A percentile compares a stretch with the other conserved stretches of the same genome.
Conservation (phyloP, 2,113 vertebrate genomes). For the Rutilus rutilus region DNA sequence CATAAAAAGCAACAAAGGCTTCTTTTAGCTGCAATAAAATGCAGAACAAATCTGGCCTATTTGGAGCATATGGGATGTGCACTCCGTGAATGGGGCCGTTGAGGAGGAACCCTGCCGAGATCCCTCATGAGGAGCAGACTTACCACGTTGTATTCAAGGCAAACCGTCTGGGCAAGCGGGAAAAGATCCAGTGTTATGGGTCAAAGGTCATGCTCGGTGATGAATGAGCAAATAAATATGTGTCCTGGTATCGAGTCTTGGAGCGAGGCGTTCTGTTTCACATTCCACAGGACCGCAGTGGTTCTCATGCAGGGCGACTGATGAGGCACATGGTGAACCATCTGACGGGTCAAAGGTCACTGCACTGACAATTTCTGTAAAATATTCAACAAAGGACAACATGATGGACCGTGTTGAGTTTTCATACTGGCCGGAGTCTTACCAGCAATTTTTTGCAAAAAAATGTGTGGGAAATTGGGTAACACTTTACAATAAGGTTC, state of each 20-base stretch:
- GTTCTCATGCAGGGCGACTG: constrained; percentile 12
- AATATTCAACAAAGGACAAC: neutral
- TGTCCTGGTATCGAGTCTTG: constrained; percentile 59
- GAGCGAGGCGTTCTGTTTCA: constrained; percentile 65
- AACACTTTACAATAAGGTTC: no score
- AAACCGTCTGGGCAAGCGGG: constrained; percentile 35
- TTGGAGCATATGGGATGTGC: constrained; percentile 43
- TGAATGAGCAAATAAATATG: constrained; percentile 78
- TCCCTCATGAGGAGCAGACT: constrained; percentile 44
- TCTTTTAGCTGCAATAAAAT: constrained; percentile 34
- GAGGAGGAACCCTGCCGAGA: constrained; percentile 41
- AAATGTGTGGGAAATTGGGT: neutral
- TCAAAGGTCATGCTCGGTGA: constrained; percentile 70
- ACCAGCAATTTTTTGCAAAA: neutral
- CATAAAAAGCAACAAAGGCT: constrained; percentile 20
- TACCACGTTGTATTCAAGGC: constrained; percentile 40
- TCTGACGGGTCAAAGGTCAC: constrained; percentile 14
- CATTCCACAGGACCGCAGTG: constrained; percentile 60
- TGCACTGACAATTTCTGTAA: constrained; percentile 6
- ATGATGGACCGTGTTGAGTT: neutral
- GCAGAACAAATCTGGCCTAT: constrained; percentile 51
- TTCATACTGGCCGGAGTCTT: neutral
- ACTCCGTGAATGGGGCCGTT: constrained; percentile 26
- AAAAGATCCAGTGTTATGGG: constrained; percentile 70
- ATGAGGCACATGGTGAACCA: constrained; percentile 10